Percentiles rank a stretch among this genome's conserved stretches.
These are phyloP conservation scores for Lophius piscatorius DNA, from an alignment of 2,113 vertebrate species.

Conservation along the genomic window DNA sequence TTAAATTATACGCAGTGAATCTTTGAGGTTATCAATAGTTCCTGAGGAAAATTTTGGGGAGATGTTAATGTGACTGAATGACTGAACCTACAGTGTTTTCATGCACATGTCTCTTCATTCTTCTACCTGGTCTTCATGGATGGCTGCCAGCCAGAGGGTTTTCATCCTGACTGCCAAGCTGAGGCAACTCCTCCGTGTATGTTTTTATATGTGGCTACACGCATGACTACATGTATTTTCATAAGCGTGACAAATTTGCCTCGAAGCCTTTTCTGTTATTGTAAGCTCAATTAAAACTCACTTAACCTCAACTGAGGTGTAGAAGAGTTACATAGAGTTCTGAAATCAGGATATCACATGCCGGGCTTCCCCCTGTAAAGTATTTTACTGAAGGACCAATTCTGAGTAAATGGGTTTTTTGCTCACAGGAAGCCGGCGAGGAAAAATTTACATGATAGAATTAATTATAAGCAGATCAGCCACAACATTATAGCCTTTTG, in stretches of 20 bases:
- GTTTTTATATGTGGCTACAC: constrained; percentile 1
- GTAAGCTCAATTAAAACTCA: constrained; percentile 46
- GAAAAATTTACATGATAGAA: constrained; percentile 25
- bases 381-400: constrained; percentile 6
- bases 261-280: constrained; percentile 26
- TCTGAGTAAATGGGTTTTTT: constrained; percentile 45
- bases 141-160: constrained; percentile 11
- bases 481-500: too few species aligned
- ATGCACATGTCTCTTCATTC: not conserved
- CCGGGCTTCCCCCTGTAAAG: constrained; percentile 16
- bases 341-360: constrained; percentile 37
- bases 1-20: too few species aligned
- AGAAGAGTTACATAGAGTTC: constrained; percentile 6
- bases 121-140: constrained; percentile 10
- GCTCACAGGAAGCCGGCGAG: constrained; percentile 17
- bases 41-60: not conserved
- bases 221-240: not conserved
- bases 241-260: constrained; percentile 7
- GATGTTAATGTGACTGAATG: too few species aligned
- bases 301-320: constrained; percentile 13
- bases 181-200: not conserved
- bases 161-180: not conserved
- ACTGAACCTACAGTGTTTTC: not conserved
- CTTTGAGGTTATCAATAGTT: not conserved
- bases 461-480: constrained; percentile 52